Conservation (phyloP, 2,113 vertebrate species). For the Calyptomena viridis region DNA sequence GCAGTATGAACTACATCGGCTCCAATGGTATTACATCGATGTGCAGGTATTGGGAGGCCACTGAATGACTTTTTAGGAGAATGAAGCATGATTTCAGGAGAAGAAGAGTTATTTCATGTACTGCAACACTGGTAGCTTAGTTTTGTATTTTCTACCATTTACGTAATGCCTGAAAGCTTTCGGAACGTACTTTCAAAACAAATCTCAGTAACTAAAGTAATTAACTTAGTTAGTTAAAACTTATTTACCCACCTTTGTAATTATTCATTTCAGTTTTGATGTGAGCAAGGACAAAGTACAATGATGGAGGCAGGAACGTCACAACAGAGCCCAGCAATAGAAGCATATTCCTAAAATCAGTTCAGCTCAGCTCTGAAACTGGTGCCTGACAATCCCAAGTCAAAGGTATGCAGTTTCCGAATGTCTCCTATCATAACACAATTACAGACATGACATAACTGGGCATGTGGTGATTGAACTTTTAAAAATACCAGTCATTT, state of each 20-base stretch:
- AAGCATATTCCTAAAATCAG: background rate
- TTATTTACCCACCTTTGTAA: background rate
- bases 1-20: background rate
- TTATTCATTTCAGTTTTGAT: background rate
- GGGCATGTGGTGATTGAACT: background rate
- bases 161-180: background rate
- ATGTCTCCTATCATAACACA: background rate
- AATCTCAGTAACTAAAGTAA: background rate
- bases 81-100: background rate
- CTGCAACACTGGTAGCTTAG: background rate
- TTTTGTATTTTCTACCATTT: background rate
- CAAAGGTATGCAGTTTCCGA: background rate
- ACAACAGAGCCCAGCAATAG: background rate
- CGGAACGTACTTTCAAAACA: background rate
- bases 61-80: background rate
- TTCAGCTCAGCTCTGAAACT: background rate
- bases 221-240: background rate
- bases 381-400: background rate
- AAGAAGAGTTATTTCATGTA: background rate
- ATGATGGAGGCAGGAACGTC: background rate
- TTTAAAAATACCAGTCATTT: conserved; percentile 16
- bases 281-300: background rate
- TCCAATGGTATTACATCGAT: background rate
- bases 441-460: background rate
- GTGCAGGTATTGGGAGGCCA: background rate